A percentile compares a stretch with the other conserved stretches of the same genome.
Conservation (phyloP, 2,113 vertebrate genomes). For the Aegypius monachus region DNA sequence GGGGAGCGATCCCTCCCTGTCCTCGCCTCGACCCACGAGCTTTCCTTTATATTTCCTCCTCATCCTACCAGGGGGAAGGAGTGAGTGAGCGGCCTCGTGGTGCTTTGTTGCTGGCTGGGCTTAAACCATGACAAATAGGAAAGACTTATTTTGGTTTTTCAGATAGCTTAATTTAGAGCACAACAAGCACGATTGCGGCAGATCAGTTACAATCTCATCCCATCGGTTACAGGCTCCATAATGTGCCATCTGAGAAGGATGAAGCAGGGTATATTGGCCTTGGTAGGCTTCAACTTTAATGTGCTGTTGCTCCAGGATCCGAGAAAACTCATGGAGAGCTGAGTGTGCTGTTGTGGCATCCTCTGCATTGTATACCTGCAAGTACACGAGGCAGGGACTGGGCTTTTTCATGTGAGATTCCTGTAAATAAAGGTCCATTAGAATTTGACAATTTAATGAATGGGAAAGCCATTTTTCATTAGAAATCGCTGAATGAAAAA, state of each 20-base stretch:
- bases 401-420: not conserved
- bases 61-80: too few species aligned
- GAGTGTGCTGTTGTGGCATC: not conserved
- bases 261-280: not conserved
- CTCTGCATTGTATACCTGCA: rapidly evolving
- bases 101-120: too few species aligned
- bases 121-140: not conserved
- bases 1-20: too few species aligned
- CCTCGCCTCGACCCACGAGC: too few species aligned
- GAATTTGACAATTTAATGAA: not conserved
- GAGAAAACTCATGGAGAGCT: rapidly evolving
- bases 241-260: rapidly evolving
- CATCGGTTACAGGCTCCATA: rapidly evolving
- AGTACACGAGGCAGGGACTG: not conserved
- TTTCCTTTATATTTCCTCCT: too few species aligned
- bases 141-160: not conserved
- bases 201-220: not conserved
- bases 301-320: not conserved
- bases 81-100: too few species aligned
- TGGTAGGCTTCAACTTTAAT: not conserved
- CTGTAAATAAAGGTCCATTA: not conserved
- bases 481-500: not conserved
- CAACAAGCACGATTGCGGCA: rapidly evolving
- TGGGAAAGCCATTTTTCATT: not conserved
- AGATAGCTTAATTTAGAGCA: not conserved